Base-by-base conservation (phyloP, 1,140 invertebrate species). In the Cepaea nemoralis region DNA sequence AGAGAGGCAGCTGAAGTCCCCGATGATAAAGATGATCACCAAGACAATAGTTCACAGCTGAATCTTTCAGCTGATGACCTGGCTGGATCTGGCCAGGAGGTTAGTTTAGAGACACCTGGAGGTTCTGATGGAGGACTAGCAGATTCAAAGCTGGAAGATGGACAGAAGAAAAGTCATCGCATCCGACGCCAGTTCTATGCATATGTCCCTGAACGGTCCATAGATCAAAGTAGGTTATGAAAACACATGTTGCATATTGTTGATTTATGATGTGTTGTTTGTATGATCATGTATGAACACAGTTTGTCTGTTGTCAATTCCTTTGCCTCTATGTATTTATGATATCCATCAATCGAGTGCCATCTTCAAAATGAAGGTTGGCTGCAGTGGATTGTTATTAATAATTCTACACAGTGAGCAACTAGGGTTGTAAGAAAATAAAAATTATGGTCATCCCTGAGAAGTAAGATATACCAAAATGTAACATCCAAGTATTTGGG, bases 131-230 rank as follows among this genome's bases (percentile, higher is more conserved):
- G 50, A 50, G 71, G 16, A 16, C 27, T 27, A 3, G 1, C 40
- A 10, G 77, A 70, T 66, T 6, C 55, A 33, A 78, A 67, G 31
- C 22, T 69, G 37, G 78, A 70, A 40, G 78, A 80, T 16, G 78
- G 78, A 14, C 40, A 73, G 24, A 80, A 59, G 42, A 80, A 80
- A 67, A 40, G 37, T n/a, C 78, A 80, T 45, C 55, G 78, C 24
- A 67, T 80, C 14, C 71, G 73, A 35, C 31, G 78, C n/a, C 78
- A 80, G 78, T 81, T 81, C 40, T 83, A 83, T 73, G 80, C 80
- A 69, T 83, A 83, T 77, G 80, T 83, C 45, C 75, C 75, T 63
- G 83, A 83, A 59, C 81, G 81, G 55, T 83, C 83, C 39, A 69
- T 81, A 40, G 75, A 75, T 66, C 83, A 83, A 37, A 78, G 83